phyloP scores from a whole-genome alignment of 2,113 vertebrate species.

The Nematolebias whitei region DNA sequence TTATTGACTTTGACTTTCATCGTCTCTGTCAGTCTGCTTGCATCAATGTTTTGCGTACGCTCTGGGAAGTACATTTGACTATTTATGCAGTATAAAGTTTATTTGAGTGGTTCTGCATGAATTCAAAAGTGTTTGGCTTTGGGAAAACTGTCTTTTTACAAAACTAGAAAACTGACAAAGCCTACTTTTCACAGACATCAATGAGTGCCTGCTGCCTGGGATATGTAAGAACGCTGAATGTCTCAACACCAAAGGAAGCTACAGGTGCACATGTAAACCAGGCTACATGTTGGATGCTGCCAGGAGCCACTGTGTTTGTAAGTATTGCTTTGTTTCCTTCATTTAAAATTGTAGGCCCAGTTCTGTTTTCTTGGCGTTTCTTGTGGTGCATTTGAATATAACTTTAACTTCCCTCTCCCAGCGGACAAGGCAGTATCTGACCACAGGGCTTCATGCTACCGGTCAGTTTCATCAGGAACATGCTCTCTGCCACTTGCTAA shows the following conservation, averaged over 20 bases:
- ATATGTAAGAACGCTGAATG: constrained; percentile 82
- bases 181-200: constrained; percentile 77
- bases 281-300: constrained; percentile 81
- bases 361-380: constrained; percentile 4
- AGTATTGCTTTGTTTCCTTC: constrained; percentile 39
- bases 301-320: constrained; percentile 83
- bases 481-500: constrained; percentile 74
- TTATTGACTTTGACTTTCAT: constrained; percentile 28
- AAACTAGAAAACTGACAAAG: constrained; percentile 13
- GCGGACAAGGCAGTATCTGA: constrained; percentile 92
- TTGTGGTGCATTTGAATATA: not conserved
- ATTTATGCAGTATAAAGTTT: constrained; percentile 6
- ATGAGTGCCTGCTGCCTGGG: constrained; percentile 80
- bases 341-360: not conserved
- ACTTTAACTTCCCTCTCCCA: constrained; percentile 48
- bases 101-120: constrained; percentile 14
- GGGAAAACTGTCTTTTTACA: constrained; percentile 41
- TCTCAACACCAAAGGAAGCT: constrained; percentile 82
- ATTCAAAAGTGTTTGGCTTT: constrained; percentile 12
- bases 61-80: constrained; percentile 14
- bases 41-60: constrained; percentile 8
- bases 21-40: constrained; percentile 21
- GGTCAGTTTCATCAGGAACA: constrained; percentile 56
- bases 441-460: constrained; percentile 83
- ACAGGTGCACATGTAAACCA: constrained; percentile 82